Conservation (phyloP, 1,140 invertebrate genomes). For the Drosophila kurseongensis region DNA sequence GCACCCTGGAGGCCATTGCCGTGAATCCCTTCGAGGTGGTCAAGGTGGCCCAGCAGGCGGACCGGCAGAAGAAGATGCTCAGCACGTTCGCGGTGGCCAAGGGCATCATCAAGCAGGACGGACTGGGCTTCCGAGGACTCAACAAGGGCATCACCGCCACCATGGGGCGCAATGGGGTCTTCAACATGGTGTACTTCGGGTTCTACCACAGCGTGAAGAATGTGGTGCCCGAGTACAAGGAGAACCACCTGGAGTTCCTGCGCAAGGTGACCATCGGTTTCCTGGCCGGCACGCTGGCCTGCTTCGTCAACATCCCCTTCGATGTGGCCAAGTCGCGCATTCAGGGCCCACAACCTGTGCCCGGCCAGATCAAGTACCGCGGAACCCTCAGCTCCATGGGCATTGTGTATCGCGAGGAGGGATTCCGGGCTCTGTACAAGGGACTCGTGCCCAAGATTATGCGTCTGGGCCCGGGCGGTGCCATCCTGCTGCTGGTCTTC, state of each 20-base stretch:
- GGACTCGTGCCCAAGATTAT: conserved; percentile 95
- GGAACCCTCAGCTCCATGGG: conserved; percentile 90
- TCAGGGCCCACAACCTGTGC: conserved; percentile 93
- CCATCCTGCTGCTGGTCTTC: conserved; percentile 95
- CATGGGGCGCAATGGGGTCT: conserved; percentile 93
- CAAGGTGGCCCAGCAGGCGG: conserved; percentile 93
- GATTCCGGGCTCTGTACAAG: conserved; percentile 95
- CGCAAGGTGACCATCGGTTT: conserved; percentile 93
- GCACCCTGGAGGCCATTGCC: conserved; percentile 94
- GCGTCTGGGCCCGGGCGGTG: conserved; percentile 95
- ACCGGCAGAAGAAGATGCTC: conserved; percentile 87
- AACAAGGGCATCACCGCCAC: conserved; percentile 96
- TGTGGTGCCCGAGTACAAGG: conserved; percentile 89
- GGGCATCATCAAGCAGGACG: conserved; percentile 90
- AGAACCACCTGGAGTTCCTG: conserved; percentile 88
- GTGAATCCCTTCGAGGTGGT: conserved; percentile 98
- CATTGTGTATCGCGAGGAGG: conserved; percentile 94
- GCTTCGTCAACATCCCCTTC: conserved; percentile 96
- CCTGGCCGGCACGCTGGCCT: conserved; percentile 92
- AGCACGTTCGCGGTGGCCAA: conserved; percentile 92
- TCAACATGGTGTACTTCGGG: conserved; percentile 97
- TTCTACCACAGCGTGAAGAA: conserved; percentile 96
- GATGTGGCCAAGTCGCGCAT: conserved; percentile 98
- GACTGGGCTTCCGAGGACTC: conserved; percentile 91
- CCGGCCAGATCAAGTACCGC: conserved; percentile 90